Percentiles rank a stretch among this genome's conserved stretches.
Conservation (phyloP, 1,140 invertebrate species). For the Limonius californicus region DNA sequence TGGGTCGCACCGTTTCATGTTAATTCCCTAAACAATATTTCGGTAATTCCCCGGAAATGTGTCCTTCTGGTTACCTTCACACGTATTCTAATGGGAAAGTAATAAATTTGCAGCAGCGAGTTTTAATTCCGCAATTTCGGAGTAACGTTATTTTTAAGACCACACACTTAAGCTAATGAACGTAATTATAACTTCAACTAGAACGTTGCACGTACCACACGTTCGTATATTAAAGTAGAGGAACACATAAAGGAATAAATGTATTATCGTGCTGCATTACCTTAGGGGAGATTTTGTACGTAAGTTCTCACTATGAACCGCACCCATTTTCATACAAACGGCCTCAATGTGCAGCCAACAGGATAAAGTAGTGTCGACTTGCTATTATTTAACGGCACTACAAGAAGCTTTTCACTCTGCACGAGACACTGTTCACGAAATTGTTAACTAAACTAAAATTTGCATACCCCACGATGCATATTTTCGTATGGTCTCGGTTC, state of each 20-base stretch:
- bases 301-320: background rate
- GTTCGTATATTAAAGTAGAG: background rate
- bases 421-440: background rate
- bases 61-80: no score
- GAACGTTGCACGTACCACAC: background rate
- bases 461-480: background rate
- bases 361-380: constrained; percentile 9
- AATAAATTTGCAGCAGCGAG: no score
- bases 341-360: constrained; percentile 2
- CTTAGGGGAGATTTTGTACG: background rate
- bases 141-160: no score
- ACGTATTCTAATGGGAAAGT: no score
- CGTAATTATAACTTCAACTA: constrained; percentile 4
- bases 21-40: no score
- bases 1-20: no score
- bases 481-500: no score
- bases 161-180: background rate
- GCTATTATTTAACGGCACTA: background rate
- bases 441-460: constrained; percentile 8
- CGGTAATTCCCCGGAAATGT: no score
- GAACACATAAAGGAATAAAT: background rate
- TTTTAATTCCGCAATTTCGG: no score
- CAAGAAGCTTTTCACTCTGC: background rate
- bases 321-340: constrained; percentile 9
- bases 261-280: background rate